Conservation (phyloP, 2,888 invertebrate genomes). For the Hipparchia semele region DNA sequence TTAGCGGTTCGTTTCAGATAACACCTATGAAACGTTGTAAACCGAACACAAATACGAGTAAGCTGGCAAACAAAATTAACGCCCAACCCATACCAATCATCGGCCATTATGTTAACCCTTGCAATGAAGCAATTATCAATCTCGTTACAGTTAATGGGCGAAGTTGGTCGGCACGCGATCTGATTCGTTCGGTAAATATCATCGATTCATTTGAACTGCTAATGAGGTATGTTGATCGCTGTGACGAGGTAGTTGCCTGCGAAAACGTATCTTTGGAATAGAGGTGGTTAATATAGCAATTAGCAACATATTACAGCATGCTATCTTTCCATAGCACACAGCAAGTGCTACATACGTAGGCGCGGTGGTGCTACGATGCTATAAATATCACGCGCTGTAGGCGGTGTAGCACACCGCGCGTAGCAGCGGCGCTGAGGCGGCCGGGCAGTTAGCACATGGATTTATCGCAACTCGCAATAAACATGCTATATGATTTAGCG, state of each 20-base stretch:
- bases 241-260: constrained; percentile 18
- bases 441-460: no score
- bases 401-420: no score
- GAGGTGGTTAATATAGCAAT: no score
- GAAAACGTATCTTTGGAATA: constrained; percentile 1
- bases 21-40: not conserved
- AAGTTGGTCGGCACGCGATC: constrained; percentile 69
- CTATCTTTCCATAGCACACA: no score
- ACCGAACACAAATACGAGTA: constrained; percentile 28
- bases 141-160: constrained; percentile 66
- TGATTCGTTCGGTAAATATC: constrained; percentile 37
- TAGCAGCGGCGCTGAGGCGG: no score
- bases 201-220: constrained; percentile 33
- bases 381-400: no score
- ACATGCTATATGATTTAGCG: no score
- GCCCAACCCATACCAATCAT: constrained; percentile 59
- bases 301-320: no score
- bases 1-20: no score
- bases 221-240: constrained; percentile 30
- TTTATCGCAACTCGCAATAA: no score
- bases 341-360: no score
- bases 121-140: constrained; percentile 73
- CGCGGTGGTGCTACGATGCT: no score
- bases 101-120: constrained; percentile 66
- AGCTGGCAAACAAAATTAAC: constrained; percentile 42